These are phyloP conservation scores for Drosophila albomicans DNA, from an alignment of 1,140 invertebrate genomes.

Conservation along the genomic window DNA sequence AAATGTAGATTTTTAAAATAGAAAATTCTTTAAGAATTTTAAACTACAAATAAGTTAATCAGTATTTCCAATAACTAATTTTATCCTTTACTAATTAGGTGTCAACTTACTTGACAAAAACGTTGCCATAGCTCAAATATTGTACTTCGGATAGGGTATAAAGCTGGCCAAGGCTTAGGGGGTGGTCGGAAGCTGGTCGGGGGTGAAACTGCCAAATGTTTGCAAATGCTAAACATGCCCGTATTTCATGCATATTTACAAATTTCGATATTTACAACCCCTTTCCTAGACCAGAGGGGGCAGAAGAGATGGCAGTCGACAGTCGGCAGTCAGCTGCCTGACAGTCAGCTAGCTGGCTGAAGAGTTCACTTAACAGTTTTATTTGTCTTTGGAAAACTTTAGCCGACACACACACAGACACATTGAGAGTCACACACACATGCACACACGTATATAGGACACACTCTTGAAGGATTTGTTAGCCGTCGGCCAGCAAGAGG, in stretches of 20 bases:
- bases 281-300: conserved; percentile 27
- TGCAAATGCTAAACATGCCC: conserved; percentile 80
- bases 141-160: neutral
- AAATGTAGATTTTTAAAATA: no score
- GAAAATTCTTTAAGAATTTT: no score
- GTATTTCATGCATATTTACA: conserved; percentile 79
- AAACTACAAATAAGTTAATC: no score
- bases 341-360: conserved; percentile 58
- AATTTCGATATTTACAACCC: conserved; percentile 80
- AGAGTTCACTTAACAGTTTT: conserved; percentile 82
- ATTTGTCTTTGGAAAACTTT: conserved; percentile 81
- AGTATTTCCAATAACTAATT: no score
- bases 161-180: neutral
- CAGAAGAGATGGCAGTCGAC: neutral
- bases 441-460: conserved; percentile 16
- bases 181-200: neutral
- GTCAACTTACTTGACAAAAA: neutral
- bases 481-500: conserved; percentile 4
- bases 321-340: conserved; percentile 29
- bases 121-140: neutral
- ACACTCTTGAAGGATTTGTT: conserved; percentile 62
- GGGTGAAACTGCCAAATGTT: conserved; percentile 60
- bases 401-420: conserved; percentile 30
- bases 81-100: neutral
- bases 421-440: conserved; percentile 2